Conservation (phyloP, 2,888 invertebrate species). For the Hedya salicella region DNA sequence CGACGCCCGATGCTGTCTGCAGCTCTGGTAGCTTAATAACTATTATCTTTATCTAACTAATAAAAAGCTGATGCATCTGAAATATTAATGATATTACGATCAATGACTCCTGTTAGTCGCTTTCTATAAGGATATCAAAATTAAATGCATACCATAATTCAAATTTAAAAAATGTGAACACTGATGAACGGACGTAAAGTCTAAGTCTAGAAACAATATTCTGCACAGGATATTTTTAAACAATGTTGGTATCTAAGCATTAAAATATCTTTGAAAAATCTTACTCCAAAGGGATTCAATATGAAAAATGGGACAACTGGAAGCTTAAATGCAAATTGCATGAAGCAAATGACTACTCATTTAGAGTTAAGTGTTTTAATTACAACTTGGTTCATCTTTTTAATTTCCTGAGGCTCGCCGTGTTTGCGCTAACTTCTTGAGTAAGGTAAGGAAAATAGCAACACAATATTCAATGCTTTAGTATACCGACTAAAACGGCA, state of each 20-base stretch:
- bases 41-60: constrained; percentile 43
- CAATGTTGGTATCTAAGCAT: too few species aligned
- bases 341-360: too few species aligned
- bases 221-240: too few species aligned
- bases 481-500: constrained; percentile 3
- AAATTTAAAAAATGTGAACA: too few species aligned
- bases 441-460: not conserved
- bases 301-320: too few species aligned
- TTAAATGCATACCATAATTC: too few species aligned
- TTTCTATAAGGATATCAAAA: not conserved
- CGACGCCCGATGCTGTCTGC: constrained; percentile 67
- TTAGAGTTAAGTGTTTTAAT: not conserved
- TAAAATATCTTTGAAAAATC: too few species aligned
- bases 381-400: not conserved
- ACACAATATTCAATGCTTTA: constrained; percentile 12
- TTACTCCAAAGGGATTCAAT: too few species aligned
- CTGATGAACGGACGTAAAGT: too few species aligned
- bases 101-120: not conserved
- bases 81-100: not conserved
- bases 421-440: not conserved
- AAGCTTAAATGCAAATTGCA: too few species aligned
- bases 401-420: not conserved
- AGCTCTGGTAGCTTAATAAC: constrained; percentile 52
- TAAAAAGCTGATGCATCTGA: constrained; percentile 20
- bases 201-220: too few species aligned